phyloP scores from a whole-genome alignment of 2,888 invertebrate genomes.

The Nineta flava region DNA sequence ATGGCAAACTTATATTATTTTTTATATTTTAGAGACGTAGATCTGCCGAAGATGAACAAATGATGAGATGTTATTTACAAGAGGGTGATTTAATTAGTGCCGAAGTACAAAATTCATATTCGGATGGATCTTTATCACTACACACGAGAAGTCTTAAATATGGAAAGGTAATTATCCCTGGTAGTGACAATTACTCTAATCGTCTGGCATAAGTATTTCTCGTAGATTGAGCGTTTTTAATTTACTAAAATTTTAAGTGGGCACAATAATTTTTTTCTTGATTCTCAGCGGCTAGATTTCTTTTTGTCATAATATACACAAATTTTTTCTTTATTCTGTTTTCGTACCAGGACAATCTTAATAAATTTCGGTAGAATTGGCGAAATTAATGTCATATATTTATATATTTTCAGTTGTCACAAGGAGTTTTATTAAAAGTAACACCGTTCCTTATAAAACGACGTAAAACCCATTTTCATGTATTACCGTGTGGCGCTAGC shows the following conservation, averaged over 20 bases:
- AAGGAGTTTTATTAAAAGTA: slow-evolving; percentile 80
- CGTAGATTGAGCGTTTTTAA: background rate
- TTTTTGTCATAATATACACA: too few species aligned
- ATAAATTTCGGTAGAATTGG: too few species aligned
- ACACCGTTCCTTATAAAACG: slow-evolving; percentile 82
- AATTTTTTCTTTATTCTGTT: too few species aligned
- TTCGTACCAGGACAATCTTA: too few species aligned
- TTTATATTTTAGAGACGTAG: slow-evolving; percentile 49
- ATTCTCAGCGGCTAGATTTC: too few species aligned
- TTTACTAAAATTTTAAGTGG: background rate
- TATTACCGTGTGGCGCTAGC: slow-evolving; percentile 78
- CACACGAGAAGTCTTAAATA: slow-evolving; percentile 95
- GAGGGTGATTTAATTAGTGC: slow-evolving; percentile 96
- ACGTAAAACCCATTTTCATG: slow-evolving; percentile 92
- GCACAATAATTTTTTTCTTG: background rate
- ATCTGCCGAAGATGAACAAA: slow-evolving; percentile 91
- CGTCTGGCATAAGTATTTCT: too few species aligned
- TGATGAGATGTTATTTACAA: slow-evolving; percentile 87
- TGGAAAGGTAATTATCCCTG: slow-evolving; percentile 73
- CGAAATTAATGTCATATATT: too few species aligned
- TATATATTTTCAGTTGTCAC: slow-evolving; percentile 43
- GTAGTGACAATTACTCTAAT: too few species aligned
- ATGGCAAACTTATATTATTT: slow-evolving; percentile 6
- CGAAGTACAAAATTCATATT: slow-evolving; percentile 85
- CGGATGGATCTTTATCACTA: slow-evolving; percentile 81